phyloP scores from a whole-genome alignment of 2,888 invertebrate genomes.

The Drosophila tanythrix region DNA sequence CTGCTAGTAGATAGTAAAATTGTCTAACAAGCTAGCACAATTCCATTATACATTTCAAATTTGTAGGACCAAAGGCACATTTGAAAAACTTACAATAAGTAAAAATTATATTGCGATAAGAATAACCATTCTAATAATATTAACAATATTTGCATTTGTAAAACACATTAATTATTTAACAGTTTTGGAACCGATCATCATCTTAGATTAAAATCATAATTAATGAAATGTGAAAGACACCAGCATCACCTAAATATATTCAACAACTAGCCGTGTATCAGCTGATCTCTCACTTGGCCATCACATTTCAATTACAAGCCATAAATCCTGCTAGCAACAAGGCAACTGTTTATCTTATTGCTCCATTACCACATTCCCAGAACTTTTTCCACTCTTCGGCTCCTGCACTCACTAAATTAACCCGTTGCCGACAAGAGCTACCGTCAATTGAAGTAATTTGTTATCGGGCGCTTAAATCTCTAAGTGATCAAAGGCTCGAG shows the following conservation, averaged over 20 bases:
- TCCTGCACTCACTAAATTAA: conserved; percentile 33
- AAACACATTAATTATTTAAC: background rate
- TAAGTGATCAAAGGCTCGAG: conserved; percentile 45
- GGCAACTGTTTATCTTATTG: conserved; percentile 55
- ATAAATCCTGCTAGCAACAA: conserved; percentile 48
- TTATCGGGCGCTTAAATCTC: conserved; percentile 55
- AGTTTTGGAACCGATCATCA: background rate
- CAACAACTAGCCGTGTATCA: conserved; percentile 14
- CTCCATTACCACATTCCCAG: conserved; percentile 35
- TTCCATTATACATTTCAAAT: background rate
- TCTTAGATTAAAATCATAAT: conserved; percentile 11
- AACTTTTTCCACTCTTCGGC: conserved; percentile 22
- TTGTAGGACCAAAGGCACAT: background rate
- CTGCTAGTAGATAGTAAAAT: conserved; percentile 4
- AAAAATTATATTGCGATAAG: background rate
- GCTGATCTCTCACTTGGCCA: conserved; percentile 46
- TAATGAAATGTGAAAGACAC: conserved; percentile 24
- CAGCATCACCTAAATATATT: conserved; percentile 10
- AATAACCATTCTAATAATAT: background rate
- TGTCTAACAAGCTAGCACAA: background rate
- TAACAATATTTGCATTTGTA: background rate
- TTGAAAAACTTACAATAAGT: background rate
- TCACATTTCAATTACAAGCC: conserved; percentile 42
- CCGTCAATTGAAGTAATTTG: conserved; percentile 63
- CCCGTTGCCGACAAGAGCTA: conserved; percentile 50